Base-by-base conservation (phyloP, 64 coral and sea anemone genomes). In the Dendrophyllia cribrosa region DNA sequence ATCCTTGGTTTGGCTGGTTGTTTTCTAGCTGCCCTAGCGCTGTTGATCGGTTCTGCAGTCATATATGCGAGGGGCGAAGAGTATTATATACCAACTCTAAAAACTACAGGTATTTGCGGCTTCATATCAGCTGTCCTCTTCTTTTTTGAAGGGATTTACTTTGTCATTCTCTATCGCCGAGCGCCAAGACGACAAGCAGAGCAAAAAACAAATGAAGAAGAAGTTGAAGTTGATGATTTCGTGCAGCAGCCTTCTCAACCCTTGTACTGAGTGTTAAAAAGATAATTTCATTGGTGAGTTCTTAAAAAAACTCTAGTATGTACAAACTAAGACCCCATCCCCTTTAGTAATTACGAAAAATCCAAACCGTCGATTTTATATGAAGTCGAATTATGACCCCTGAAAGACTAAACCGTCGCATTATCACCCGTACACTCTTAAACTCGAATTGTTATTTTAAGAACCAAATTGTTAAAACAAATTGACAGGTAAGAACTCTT, bases 31-130 rank as follows among this genome's bases (percentile, higher is more conserved):
- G 48, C 74, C 24, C 7, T 97, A 3, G 9, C 85, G 8, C 65
- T 97, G 12, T 59, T 97, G 45, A 82, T 94, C 7, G 83, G 90
- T n/a, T 94, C 95, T n/a, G 72, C 74, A 22, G 55, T 97, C 58
- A 75, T 94, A 48, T 49, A 83, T 23, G 91, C 82, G 4, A 66
- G 20, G 13, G 86, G 68, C 3, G 64, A 94, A 46, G 13, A 76
- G 9, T 7, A 43, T 7, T 11, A 50, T 6, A 0, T 58, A 0
- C 13, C 0, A 4, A 9, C 0, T 1, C 58, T 97, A n/a, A 10
- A 83, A 23, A 16, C 82, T 61, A 70, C 95, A 16, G 95, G 82
- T 50, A 58, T 63, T 22, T 91, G 92, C 52, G 95, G 95, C 43
- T 91, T 93, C 77, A 91, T 94, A 12, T 83, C 95, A 4, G 56